Conservation (phyloP, 2,888 invertebrate species). For the Melanotus villosus region DNA sequence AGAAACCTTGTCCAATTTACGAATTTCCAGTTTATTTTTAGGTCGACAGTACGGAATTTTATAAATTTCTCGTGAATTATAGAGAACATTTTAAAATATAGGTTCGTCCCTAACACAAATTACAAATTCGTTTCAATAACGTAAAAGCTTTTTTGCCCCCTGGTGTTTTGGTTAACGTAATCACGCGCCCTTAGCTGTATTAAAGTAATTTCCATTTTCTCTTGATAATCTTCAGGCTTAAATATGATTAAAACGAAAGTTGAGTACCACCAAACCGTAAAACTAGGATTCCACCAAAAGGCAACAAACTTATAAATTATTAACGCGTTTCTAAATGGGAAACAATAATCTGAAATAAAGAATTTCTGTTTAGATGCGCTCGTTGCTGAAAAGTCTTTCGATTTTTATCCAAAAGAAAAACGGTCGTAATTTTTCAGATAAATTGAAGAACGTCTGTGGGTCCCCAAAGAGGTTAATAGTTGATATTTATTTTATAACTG, state of each 20-base stretch:
- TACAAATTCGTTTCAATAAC: too few relatives aligned
- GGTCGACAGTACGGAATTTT: too few relatives aligned
- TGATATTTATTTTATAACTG: background rate
- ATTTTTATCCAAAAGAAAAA: background rate
- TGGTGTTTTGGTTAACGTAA: too few relatives aligned
- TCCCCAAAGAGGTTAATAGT: background rate
- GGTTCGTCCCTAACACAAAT: too few relatives aligned
- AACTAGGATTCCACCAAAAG: slow-evolving; percentile 1
- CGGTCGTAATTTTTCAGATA: background rate
- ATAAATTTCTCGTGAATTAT: too few relatives aligned
- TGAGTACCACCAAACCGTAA: background rate
- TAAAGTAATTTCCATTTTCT: slow-evolving; percentile 10
- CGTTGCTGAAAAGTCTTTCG: background rate
- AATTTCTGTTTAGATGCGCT: background rate
- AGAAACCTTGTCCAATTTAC: too few relatives aligned
- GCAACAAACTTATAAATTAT: slow-evolving; percentile 10
- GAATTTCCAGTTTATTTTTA: too few relatives aligned
- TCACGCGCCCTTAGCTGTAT: too few relatives aligned
- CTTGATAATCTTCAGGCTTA: background rate
- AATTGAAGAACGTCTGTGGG: background rate
- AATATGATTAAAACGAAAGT: background rate
- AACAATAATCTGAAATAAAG: background rate
- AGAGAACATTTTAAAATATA: too few relatives aligned
- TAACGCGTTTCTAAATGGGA: slow-evolving; percentile 6
- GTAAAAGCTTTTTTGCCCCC: too few relatives aligned